These are phyloP conservation scores for Nephrotoma flavescens DNA, from an alignment of 2,888 invertebrate genomes.

Conservation along the genomic window DNA sequence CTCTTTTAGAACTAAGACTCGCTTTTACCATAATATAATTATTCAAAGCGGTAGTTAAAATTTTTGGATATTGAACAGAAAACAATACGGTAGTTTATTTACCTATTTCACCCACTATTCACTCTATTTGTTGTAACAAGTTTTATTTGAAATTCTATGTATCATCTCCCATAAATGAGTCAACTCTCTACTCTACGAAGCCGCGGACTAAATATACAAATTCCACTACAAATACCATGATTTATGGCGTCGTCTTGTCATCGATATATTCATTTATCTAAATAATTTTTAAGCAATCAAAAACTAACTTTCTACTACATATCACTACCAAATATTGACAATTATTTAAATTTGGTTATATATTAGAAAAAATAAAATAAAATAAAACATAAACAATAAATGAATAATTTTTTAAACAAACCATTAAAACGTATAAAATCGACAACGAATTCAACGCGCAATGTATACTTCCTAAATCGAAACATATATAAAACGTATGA, in stretches of 20 bases:
- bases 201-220: neutral
- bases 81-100: no score
- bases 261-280: neutral
- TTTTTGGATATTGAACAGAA: no score
- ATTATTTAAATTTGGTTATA: neutral
- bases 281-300: neutral
- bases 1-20: no score
- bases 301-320: neutral
- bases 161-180: neutral
- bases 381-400: neutral
- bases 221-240: neutral
- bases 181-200: neutral
- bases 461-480: neutral
- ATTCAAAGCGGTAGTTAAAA: no score
- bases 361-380: neutral
- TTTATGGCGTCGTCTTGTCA: neutral
- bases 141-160: neutral
- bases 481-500: neutral
- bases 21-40: no score
- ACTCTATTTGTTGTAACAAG: neutral
- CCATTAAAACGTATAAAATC: neutral
- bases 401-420: neutral
- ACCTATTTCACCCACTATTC: no score
- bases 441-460: neutral
- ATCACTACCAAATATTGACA: neutral